Evolutionary conservation across 2,113 vertebrate genomes (phyloP).

Genomic region (Eulemur rufifrons): DNA sequence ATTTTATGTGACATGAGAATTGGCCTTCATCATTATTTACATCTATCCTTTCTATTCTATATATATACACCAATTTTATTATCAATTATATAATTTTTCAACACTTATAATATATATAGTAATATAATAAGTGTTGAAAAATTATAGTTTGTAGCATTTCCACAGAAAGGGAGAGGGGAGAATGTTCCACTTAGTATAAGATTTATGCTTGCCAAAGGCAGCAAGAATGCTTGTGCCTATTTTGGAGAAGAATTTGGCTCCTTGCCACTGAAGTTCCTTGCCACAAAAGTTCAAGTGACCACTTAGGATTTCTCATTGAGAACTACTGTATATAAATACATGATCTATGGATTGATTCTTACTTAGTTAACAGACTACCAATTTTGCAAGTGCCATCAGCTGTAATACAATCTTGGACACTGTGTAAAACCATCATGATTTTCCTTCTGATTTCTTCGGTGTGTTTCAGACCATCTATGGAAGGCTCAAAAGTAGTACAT

Average conservation of each 20-base stretch:
- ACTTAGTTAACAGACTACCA: conserved; percentile 73
- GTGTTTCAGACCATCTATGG: conserved; percentile 50
- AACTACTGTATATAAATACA: conserved; percentile 73
- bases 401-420: conserved; percentile 64
- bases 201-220: conserved; percentile 60
- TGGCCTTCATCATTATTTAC: conserved; percentile 44
- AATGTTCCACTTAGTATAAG: background rate
- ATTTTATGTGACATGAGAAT: conserved; percentile 45
- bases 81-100: too few relatives aligned
- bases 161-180: conserved; percentile 28
- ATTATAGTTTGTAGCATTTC: conserved; percentile 43
- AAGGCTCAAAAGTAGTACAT: conserved; percentile 32
- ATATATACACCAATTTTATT: too few relatives aligned
- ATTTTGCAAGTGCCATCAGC: conserved; percentile 66
- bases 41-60: conserved; percentile 4
- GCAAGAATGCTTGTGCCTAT: conserved; percentile 30
- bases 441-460: conserved; percentile 53
- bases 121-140: conserved; percentile 2
- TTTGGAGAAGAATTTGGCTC: conserved; percentile 52
- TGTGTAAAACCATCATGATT: conserved; percentile 35
- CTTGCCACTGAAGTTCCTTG: conserved; percentile 49
- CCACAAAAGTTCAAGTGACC: conserved; percentile 70
- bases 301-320: conserved; percentile 62
- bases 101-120: background rate
- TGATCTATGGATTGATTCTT: conserved; percentile 71